A percentile compares a stretch with the other conserved stretches of the same genome.
phyloP scores from a whole-genome alignment of 2,888 invertebrate species.

The Scotopteryx bipunctaria region DNA sequence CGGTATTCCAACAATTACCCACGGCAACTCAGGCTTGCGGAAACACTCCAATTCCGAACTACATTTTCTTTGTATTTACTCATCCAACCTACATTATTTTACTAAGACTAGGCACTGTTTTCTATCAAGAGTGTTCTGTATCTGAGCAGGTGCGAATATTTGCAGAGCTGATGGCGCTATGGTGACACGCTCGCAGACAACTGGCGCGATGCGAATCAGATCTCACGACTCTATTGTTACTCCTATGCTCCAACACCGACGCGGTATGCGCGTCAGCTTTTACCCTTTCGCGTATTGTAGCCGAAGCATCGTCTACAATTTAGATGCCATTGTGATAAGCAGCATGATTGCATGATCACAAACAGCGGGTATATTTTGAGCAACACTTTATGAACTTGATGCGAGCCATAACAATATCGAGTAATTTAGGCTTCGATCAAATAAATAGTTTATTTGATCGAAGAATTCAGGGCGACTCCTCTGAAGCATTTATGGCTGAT shows the following conservation, averaged over 20 bases:
- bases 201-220: slow-evolving; percentile 59
- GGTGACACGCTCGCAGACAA: slow-evolving; percentile 53
- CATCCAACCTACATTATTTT: slow-evolving; percentile 37
- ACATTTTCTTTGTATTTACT: slow-evolving; percentile 59
- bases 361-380: slow-evolving; percentile 46
- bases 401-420: slow-evolving; percentile 30
- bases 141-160: slow-evolving; percentile 43
- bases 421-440: no score
- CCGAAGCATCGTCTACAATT: slow-evolving; percentile 43
- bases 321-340: slow-evolving; percentile 64
- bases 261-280: slow-evolving; percentile 65
- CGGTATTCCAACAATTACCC: slow-evolving; percentile 78
- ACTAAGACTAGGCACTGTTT: slow-evolving; percentile 39
- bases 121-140: slow-evolving; percentile 29
- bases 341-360: slow-evolving; percentile 53
- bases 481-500: slow-evolving; percentile 29
- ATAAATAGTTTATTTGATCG: no score
- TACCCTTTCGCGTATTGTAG: slow-evolving; percentile 67
- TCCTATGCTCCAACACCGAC: slow-evolving; percentile 63
- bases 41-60: slow-evolving; percentile 60
- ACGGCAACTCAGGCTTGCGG: slow-evolving; percentile 68
- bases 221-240: slow-evolving; percentile 79
- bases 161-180: slow-evolving; percentile 49
- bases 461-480: no score
- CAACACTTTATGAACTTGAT: slow-evolving; percentile 33